Conservation (phyloP, 2,797 vertebrate species). For the Onychomys arenicola region DNA sequence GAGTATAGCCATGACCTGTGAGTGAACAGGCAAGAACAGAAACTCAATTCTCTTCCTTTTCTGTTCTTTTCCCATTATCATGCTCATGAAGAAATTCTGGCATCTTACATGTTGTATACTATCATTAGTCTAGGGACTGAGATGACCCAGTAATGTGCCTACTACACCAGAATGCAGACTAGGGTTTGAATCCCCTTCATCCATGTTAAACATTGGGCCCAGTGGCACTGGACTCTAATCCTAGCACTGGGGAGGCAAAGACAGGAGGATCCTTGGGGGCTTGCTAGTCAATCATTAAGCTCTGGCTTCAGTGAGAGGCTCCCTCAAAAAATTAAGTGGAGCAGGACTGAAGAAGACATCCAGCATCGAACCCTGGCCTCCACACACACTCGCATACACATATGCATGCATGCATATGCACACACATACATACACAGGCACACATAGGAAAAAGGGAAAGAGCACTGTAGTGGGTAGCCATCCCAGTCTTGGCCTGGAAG, state of each 20-base stretch:
- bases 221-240: neutral
- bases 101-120: neutral
- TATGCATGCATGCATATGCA: rapidly evolving
- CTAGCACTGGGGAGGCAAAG: neutral
- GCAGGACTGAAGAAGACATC: neutral
- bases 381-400: neutral
- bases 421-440: neutral
- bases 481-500: too few relatives aligned
- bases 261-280: neutral
- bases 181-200: neutral
- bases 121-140: neutral
- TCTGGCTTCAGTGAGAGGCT: neutral
- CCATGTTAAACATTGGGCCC: neutral
- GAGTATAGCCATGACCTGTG: neutral
- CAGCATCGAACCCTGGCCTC: neutral
- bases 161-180: neutral
- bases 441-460: neutral
- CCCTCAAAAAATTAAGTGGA: neutral
- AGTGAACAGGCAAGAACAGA: conserved; percentile 4
- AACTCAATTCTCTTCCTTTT: neutral
- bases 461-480: too few relatives aligned
- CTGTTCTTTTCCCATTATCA: neutral
- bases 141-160: neutral
- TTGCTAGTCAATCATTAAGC: neutral
- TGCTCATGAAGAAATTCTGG: neutral